phyloP scores from a whole-genome alignment of 1,140 invertebrate genomes.

The Zaprionus taronus region DNA sequence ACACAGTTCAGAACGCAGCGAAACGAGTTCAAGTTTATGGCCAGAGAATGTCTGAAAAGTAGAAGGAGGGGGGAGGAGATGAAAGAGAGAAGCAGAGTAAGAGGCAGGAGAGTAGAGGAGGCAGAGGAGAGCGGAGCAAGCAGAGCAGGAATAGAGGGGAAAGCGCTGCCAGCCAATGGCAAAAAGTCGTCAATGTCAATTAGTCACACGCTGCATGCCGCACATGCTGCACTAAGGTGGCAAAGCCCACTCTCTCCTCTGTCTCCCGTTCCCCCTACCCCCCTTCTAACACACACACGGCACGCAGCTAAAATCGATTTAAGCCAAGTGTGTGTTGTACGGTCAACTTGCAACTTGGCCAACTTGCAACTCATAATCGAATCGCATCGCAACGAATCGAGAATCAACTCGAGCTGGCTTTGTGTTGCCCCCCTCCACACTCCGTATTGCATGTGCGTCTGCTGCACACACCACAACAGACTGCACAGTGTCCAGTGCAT shows the following conservation, averaged over 20 bases:
- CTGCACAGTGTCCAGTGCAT: background rate
- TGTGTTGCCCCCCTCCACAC: background rate
- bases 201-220: constrained; percentile 51
- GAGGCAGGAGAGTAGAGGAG: background rate
- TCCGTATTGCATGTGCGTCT: background rate
- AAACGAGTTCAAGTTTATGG: constrained; percentile 81
- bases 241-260: background rate
- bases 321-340: background rate
- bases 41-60: constrained; percentile 37
- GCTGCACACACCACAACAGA: background rate
- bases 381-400: constrained; percentile 19
- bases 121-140: background rate
- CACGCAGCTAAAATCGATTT: background rate
- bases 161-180: constrained; percentile 34
- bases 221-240: constrained; percentile 9
- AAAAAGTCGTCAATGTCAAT: constrained; percentile 74
- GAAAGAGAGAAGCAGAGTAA: background rate
- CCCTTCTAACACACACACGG: constrained; percentile 9
- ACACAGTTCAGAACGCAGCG: constrained; percentile 48
- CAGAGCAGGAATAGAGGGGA: background rate
- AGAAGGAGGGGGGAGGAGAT: background rate
- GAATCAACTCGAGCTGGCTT: constrained; percentile 2
- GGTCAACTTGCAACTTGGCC: constrained; percentile 9
- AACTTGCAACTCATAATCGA: constrained; percentile 41
- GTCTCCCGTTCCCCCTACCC: background rate